Base-by-base conservation (phyloP, 1,140 invertebrate species). In the Dreissena polymorpha region DNA sequence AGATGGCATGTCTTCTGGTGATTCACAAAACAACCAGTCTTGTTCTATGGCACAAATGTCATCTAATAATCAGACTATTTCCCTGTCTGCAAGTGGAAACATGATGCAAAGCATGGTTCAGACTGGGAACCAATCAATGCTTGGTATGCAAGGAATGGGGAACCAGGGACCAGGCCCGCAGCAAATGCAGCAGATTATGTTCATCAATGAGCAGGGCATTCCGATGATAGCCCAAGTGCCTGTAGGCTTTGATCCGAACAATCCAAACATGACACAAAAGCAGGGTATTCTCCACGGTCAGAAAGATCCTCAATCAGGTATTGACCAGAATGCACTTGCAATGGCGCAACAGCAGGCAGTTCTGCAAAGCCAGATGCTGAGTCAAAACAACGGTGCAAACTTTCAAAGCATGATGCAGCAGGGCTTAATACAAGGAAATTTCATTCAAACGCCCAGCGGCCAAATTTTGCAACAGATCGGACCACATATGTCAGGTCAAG, bases 121-220 rank as follows among this genome's bases (percentile, higher is more conserved):
- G 70, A 49, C 76, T 84, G 67, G 65, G 70, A 60, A 73, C 79
- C 68, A 72, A 84, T 51, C 69, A 65, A 70, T 85, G 69, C 85
- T 87, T 65, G 87, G 85, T 71, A 88, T 85, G 87, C 79, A 72
- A 63, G 86, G 78, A 83, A 70, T 83, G 39, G 86, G 64, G 64
- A 84, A 84, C 78, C 86, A 83, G 55, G 71, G 77, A 18, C 27
- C 27, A 16, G 49, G 82, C 27, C 84, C 85, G 50, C 79, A 65
- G 50, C 79, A 82, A 51, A 82, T 72, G 85, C 81, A 86, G 63
- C 90, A 91, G 81, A 86, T 90, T 5, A 87, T 91, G 84, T 89
- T 90, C 57, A 85, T 91, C 23, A 91, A 91, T 83, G 91, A 91
- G 23, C 89, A 91, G 70, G 89, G 89, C 64, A 75, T 90, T 25